Base-by-base conservation (phyloP, 2,888 invertebrate species). In the Himalopsyche japonica region DNA sequence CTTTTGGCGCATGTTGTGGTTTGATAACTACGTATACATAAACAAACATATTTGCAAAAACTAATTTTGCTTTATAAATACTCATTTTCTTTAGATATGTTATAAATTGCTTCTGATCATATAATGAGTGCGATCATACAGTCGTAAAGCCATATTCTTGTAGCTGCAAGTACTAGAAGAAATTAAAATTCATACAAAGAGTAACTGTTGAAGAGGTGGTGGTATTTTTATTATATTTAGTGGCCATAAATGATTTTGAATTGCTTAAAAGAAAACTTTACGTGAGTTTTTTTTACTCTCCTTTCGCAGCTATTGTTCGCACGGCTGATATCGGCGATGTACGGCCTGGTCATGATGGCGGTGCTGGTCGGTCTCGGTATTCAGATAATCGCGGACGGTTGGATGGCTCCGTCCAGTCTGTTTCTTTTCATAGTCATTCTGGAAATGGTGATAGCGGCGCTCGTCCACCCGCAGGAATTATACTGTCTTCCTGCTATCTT, bases 261-360 rank as follows among this genome's bases (percentile, higher is more conserved):
- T 37, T 10, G 1, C 7, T 10, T 1, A 1, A 10, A 37, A 37
- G 10, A 37, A 8, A 37, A 37, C 7, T 37, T 37, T 37, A 0
- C 7, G 8, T 37, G 37, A 37, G 8, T 5, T 3, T 70, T 20
- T n/a, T 70, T 43, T 43, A 43, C 30, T 70, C 27, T 70, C 15
- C 15, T 70, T 70, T 27, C 32, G 34, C 91, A 96, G 95, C 89
- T 97, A 37, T 90, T 94, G 78, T 90, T 95, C 49, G 98, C 98
- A 0, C 95, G 95, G 84, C 88, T 95, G 4, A 94, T 97, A 82
- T 96, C 97, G 43, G 94, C 95, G 5, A 87, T 94, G 1, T 98
- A 98, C 89, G 96, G 96, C 0, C 93, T 98, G 89, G 92, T 97
- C 8, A 98, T 98, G 98, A 94, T 97, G 93, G 94, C 97, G 47